Percentiles rank a stretch among this genome's conserved stretches.
phyloP scores from a whole-genome alignment of 2,113 vertebrate genomes.

The Pterocles burchelli region DNA sequence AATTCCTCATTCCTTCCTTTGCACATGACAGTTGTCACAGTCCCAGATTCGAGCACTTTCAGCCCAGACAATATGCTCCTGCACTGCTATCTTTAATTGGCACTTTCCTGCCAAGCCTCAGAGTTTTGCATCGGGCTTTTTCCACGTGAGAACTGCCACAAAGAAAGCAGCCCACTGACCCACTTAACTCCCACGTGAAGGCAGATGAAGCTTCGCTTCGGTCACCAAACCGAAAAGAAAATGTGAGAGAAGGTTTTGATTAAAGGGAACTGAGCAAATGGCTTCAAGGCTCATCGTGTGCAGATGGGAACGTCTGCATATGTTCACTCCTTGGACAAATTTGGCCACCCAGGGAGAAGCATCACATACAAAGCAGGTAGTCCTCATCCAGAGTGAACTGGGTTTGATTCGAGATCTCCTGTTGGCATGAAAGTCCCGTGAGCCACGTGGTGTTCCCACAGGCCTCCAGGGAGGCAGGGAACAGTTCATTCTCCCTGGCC shows the following conservation, averaged over 20 bases:
- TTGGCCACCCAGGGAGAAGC: background rate
- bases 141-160: slow-evolving; percentile 34
- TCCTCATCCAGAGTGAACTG: background rate
- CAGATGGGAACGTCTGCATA: rapidly evolving
- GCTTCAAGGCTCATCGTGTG: background rate
- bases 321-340: background rate
- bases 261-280: slow-evolving; percentile 18
- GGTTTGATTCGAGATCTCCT: background rate
- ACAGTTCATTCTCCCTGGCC: background rate
- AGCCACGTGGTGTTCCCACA: background rate
- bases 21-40: background rate
- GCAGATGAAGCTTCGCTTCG: slow-evolving; percentile 3
- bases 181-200: slow-evolving; percentile 57
- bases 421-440: background rate
- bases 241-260: background rate
- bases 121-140: background rate
- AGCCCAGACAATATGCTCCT: background rate
- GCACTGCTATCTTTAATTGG: slow-evolving; percentile 40
- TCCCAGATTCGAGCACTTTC: background rate
- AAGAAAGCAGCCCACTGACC: slow-evolving; percentile 57
- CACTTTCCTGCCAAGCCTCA: slow-evolving; percentile 43
- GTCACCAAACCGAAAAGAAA: slow-evolving; percentile 51
- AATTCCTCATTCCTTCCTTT: background rate
- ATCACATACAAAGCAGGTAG: background rate
- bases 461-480: background rate